Base-by-base conservation (phyloP, 2,888 invertebrate species). In the Cantharis flavilabris region DNA sequence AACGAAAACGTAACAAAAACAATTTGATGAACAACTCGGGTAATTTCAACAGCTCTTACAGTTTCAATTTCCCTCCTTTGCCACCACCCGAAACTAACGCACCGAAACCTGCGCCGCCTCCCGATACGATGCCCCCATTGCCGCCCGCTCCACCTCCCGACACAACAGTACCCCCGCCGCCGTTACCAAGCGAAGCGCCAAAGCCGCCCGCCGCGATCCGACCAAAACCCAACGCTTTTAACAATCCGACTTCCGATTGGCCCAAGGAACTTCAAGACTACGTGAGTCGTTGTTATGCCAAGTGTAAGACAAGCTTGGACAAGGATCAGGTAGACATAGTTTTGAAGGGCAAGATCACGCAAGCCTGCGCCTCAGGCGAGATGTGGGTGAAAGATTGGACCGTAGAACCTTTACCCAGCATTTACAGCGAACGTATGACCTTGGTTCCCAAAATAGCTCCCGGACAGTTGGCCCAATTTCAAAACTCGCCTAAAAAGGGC, bases 241-340 rank as follows among this genome's bases (percentile, higher is more conserved):
- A 89, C 81, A 91, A 90, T 83, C 91, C 93, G 4, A 91, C 92
- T 11, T 94, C 93, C 82, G 91, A 93, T 71, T 96, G 95, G 95
- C 95, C 96, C 1, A 93, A 94, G 80, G 93, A 93, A 82, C 89
- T 95, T 69, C 94, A 95, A 87, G 93, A 94, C 83, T 99, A 98
- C 89, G 97, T 98, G 14, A 94, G 95, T 85, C 93, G 96, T 80
- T 97, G 98, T 86, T 98, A 98, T 90, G 94, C 94, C 69, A 96
- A 97, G 88, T 98, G 97, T 86, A 93, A 93, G 84, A 95, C 96
- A 13, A 92, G 93, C 78, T 92, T 96, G 83, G 98, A 98, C 87
- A 96, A 97, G 87, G 97, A 98, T 90, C 95, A 96, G 89, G 96
- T 98, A 77, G 97, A 98, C 87, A 96, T 96, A 81, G 96, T 97